Evolutionary conservation across 2,888 invertebrate species (phyloP), one percentile per base, ranked within the genome.

Genomic region (Catocala sponsa): DNA sequence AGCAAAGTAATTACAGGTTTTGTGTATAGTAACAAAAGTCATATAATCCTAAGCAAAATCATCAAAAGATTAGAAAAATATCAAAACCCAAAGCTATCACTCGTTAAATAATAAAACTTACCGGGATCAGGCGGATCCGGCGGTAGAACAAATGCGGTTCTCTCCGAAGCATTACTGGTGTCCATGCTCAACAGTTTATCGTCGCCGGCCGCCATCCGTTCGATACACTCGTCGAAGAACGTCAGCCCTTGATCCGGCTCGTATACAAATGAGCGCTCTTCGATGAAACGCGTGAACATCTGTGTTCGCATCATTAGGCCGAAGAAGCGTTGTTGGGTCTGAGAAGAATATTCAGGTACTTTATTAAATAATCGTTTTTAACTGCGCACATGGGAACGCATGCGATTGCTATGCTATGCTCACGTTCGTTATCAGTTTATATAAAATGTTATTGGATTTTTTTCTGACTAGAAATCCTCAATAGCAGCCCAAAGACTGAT

Each of bases 231-330:
- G 90, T 99, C 99, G 86, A 99, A 99, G 83, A 93, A 94, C 4
- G 93, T 98, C 61, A 99, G 94, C 51, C 98, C 98, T 65, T 98
- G 98, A 92, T 99, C 99, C 80, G 98, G 98, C 85, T 99, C 99
- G n/a, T 99, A 98, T 0, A 99, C 98, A 91, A 99, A 99, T 75
- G 99, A 99, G 15, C 99, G 96, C 89, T 99, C 99, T 90, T 99
- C 99, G 70, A 99, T 99, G 91, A 99, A 99, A 55, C 99, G 96
- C 73, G 98, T 98, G 93, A 99, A 99, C 97, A 98, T 98, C 93
- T 99, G 99, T 0, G 99, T 99, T 80, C 97, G 97, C 96, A 98
- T 97, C 85, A 99, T 94, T 74, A 98, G 95, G 41, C 96, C 96
- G 93, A 97, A 99, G 95, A 99, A 99, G 85, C 98, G 97, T 59